Evolutionary conservation across 2,113 vertebrate species (phyloP), one percentile per base, ranked within the genome.

Genomic region (Oncorhynchus keta): DNA sequence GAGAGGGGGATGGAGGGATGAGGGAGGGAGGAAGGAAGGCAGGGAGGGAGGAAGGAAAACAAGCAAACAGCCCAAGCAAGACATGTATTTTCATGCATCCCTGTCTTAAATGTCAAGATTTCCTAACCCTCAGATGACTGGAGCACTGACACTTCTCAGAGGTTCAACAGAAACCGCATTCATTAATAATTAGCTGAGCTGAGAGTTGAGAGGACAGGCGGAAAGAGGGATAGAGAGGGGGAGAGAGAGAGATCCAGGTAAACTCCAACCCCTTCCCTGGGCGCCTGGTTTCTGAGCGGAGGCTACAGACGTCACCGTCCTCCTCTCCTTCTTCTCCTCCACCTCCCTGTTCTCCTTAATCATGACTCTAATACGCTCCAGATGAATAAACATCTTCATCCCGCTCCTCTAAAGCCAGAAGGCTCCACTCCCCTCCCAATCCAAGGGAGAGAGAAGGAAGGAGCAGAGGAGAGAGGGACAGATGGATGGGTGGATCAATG

Each of bases 371-470:
- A 98, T 96, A 96, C 90, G 93, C 93, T 97, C 96, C 97, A 98
- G 96, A 98, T 97, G 96, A 97, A 96, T 92, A 97, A 97, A 97
- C 96, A 97, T 93, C 92, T 94, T 93, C 92, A 88, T 93, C 91
- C 91, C 93, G 91, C 92, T 95, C 92, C 89, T 95, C 92, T 93
- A 94, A 92, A 93, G 94, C 91, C 92, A 94, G 91, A 92, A 94
- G 94, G 94, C 93, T 95, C 93, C 87, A 85, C 82, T 59, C 32
- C 59, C 20, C 39, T 80, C 84, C 74, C 16, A 91, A 89, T 92
- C 88, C 88, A 89, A 83, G 45, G 74, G 68, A 84, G 73, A 74
- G 24, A 57, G 57, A 87, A 71, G 66, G 61, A 74, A 67, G 69
- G 22, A 65, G 57, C 64, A 6, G 22, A 55, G 65, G 51, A 13